Evolutionary conservation across 2,113 vertebrate species (phyloP).

Genomic region (Charadrius vociferus): DNA sequence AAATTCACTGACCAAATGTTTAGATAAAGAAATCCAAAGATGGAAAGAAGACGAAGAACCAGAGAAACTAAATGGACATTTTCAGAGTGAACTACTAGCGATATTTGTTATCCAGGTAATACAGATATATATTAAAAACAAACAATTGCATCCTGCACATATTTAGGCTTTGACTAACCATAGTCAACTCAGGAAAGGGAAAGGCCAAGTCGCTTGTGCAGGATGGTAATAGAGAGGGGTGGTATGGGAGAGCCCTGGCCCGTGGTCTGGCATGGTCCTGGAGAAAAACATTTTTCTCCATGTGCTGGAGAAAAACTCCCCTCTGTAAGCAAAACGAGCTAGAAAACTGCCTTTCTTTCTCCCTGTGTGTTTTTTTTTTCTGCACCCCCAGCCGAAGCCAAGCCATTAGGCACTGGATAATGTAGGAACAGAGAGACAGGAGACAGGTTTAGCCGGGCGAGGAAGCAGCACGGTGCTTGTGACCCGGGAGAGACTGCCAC

Average conservation of each 20-base stretch:
- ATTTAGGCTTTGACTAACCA: neutral
- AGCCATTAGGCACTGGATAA: neutral
- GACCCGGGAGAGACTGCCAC: neutral
- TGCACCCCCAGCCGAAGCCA: neutral
- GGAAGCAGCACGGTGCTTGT: accelerated
- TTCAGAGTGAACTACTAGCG: slow-evolving; percentile 85
- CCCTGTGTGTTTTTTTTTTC: neutral
- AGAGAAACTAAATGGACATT: slow-evolving; percentile 74
- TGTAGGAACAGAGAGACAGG: neutral
- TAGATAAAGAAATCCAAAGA: slow-evolving; percentile 78
- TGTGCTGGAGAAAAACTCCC: neutral
- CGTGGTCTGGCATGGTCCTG: neutral
- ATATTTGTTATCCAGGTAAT: slow-evolving; percentile 87
- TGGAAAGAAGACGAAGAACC: slow-evolving; percentile 79
- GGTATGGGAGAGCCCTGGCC: neutral
- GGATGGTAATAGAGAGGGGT: too few species aligned
- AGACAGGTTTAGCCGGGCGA: accelerated
- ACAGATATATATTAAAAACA: neutral
- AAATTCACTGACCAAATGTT: slow-evolving; percentile 70
- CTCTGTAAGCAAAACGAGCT: neutral
- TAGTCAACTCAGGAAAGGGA: neutral
- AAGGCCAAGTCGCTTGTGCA: neutral
- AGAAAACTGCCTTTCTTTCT: neutral
- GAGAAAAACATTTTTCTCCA: too few species aligned
- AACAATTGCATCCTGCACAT: neutral